Conservation (phyloP, 2,797 vertebrate genomes). For the Zalophus californianus region DNA sequence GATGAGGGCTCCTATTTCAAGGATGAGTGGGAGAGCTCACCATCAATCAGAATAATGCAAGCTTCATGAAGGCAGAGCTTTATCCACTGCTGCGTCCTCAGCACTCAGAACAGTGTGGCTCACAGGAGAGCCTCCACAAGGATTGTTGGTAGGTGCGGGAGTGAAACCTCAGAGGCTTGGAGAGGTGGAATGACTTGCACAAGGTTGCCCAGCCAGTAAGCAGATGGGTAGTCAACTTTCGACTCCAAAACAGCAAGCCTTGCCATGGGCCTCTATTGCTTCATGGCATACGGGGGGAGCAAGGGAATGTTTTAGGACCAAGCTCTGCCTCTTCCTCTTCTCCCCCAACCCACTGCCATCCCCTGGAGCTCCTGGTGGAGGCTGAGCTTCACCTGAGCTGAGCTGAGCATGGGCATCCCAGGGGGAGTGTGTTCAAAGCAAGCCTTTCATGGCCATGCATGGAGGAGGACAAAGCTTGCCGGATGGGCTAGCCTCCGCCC, state of each 20-base stretch:
- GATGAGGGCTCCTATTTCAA: neutral
- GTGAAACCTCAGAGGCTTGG: neutral
- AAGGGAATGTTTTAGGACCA: neutral
- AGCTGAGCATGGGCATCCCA: neutral
- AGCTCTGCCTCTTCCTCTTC: neutral
- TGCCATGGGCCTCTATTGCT: neutral
- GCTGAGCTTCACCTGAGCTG: too few species aligned
- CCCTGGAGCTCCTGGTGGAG: neutral
- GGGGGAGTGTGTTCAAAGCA: neutral
- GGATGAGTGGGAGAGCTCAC: neutral
- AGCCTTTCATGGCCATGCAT: rapidly evolving
- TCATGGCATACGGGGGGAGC: too few species aligned
- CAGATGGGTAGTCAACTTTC: neutral
- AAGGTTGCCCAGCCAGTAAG: neutral
- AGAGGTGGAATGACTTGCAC: neutral
- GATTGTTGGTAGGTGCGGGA: rapidly evolving
- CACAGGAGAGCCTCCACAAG: neutral
- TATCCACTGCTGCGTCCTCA: neutral
- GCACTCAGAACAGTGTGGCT: neutral
- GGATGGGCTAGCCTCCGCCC: neutral
- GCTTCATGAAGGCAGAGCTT: neutral
- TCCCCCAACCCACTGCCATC: neutral
- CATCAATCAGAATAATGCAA: neutral
- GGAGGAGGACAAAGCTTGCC: neutral
- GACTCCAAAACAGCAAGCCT: neutral